Evolutionary conservation across 2,797 vertebrate genomes (phyloP), one percentile per base, ranked within the genome.

Genomic region (Tapera naevia): DNA sequence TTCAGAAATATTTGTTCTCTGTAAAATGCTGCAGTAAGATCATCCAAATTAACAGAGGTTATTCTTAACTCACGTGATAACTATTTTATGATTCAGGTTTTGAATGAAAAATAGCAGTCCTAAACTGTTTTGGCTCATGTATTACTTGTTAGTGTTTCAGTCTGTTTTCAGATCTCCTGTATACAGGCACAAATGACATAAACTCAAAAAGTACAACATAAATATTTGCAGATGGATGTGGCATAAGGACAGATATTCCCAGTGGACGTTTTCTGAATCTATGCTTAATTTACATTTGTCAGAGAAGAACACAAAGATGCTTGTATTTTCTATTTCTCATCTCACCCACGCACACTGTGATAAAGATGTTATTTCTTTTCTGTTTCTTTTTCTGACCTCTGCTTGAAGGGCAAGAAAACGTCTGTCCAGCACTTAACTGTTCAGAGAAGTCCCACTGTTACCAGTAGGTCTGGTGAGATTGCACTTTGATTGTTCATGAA

Each of bases 141-240:
- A 13, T 69, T 85, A 62, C 9, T 70, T 74, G 33, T 73, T 82
- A 60, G 50, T 73, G 35, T 91, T 93, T 89, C 9, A 15, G 16
- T 64, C 24, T 70, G 43, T 72, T 86, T 91, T 81, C 58, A 86
- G 70, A 48, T 41, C 58, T 91, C 67, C 58, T 89, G 39, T 54
- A 16, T 84, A 54, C 35, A 76, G 43, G 16, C 56, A 37, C 14
- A 82, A 84, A 81, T 86, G 67, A 56, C 74, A 51, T 30, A 61
- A 58, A 88, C 58, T 74, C 53, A 66, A 46, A 37, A 90, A 88
- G 28, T 81, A 73, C 19, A 88, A 32, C 24, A 72, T 54, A 94
- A 94, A 81, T 94, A 92, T 88, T 86, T 93, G 25, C 51, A 75
- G 83, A 69, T 71, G 54, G 27, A 17, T 81, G 41, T 50, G 39